Base-by-base conservation (phyloP, 2,888 invertebrate species). In the Aradus depressus region DNA sequence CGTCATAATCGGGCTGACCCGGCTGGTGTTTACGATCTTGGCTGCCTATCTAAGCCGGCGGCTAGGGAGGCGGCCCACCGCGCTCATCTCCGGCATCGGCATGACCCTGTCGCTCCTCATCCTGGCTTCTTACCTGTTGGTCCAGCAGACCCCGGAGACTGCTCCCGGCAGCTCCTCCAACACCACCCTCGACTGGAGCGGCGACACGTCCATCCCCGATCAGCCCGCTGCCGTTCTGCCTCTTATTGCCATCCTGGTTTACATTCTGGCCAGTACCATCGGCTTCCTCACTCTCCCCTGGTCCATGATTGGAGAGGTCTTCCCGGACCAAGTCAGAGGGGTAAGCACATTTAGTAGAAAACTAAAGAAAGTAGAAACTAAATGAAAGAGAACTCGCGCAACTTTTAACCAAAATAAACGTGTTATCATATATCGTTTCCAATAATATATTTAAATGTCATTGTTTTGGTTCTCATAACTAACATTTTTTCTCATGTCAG, bases 211-310 rank as follows among this genome's bases (percentile, higher is more conserved):
- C 57, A 58, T 43, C 34, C 25, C 10, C 2, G 48, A 48, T 14
- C 39, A 34, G 16, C 38, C 41, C 5, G 42, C 48, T 39, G 23
- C 58, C 2, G 55, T 55, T 26, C 42, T 60, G 6, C 61, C 61
- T n/a, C 50, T 60, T 3, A 48, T 55, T 10, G 47, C 58, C 18
- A 57, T 61, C 18, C 25, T 61, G 19, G 16, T 58, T 6, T 61
- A 61, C 50, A 60, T 61, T 18, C 39, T 75, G 52, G 66, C 68
- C 16, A 72, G 73, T 52, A 73, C 75, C 0, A 52, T 75, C 2
- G 76, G 75, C 2, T 75, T 74, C 58, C 62, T 75, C n/a, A 72
- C 73, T 0, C 58, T 76, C 1, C 76, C 76, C 0, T 76, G 75
- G 61, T 73, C 75, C 0, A 70, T 76, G 70, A 62, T 74, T 1